These are phyloP conservation scores for Caenorhabditis sp. DNA, from an alignment of 2,888 invertebrate species.

Conservation along the genomic window DNA sequence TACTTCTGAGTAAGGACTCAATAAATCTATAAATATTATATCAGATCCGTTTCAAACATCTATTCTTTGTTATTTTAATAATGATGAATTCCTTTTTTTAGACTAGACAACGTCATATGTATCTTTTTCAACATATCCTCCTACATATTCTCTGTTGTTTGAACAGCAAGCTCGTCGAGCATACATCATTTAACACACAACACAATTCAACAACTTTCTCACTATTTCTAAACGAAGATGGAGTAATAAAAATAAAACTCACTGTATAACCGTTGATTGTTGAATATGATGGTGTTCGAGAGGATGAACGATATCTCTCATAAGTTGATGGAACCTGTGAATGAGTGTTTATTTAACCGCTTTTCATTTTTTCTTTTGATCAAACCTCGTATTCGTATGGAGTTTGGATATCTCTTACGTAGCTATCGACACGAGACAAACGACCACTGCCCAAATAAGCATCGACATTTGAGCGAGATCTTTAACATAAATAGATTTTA, in stretches of 20 bases:
- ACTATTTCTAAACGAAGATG: background rate
- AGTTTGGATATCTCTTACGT: slow-evolving; percentile 66
- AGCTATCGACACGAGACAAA: slow-evolving; percentile 69
- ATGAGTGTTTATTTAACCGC: background rate
- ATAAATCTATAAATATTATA: no score
- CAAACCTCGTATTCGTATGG: slow-evolving; percentile 61
- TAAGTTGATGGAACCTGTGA: slow-evolving; percentile 65
- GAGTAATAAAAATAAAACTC: slow-evolving; percentile 19
- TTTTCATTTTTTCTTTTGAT: background rate
- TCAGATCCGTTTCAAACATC: no score
- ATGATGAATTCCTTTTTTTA: no score
- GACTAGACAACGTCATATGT: no score
- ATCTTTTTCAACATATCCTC: background rate
- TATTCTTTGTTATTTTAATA: no score
- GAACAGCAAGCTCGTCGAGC: background rate
- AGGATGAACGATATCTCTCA: slow-evolving; percentile 65
- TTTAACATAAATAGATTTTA: no score
- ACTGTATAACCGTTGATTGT: slow-evolving; percentile 65
- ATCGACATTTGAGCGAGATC: slow-evolving; percentile 67
- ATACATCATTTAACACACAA: no score
- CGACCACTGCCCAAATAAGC: slow-evolving; percentile 66
- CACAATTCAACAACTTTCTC: background rate
- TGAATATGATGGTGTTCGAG: slow-evolving; percentile 60
- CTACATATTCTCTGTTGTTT: background rate
- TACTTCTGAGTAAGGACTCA: no score